Base-by-base conservation (phyloP, 1,140 invertebrate species). In the Drosophila parabipectinata region DNA sequence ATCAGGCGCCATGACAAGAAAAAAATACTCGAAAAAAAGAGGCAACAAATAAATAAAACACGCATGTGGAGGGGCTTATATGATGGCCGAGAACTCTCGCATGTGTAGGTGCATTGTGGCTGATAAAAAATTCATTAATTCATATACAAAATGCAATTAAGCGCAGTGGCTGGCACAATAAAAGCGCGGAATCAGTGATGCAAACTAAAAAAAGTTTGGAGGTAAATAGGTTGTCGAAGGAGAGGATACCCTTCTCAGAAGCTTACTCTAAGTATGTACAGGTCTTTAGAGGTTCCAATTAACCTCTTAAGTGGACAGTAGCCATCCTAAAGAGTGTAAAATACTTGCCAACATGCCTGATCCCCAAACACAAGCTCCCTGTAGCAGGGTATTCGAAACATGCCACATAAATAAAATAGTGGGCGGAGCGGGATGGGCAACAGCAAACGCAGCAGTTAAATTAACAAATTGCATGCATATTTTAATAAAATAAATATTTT, bases 401-500 rank as follows among this genome's bases (percentile, higher is more conserved):
- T 67, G 50, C 60, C 52, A 61, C 81, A 80, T 77, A 80, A 85
- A 84, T 84, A 80, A 84, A 80, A 73, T 63, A 53, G 39, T 57
- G 62, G 56, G 47, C n/a, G 52, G 18, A 5, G 26, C 6, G 67
- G 57, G 18, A 18, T 51, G 32, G 30, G 34, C 39, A 76, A 76
- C 62, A 76, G 72, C 73, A 76, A 76, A 76, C 62, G 78, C 74
- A 84, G 77, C 82, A 87, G 83, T 87, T 88, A 89, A 88, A 88
- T 88, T 88, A 88, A 88, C 83, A 88, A 88, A 88, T 88, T 88
- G 83, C 84, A 89, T 89, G 83, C 83, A 88, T 88, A 88, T 88
- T 88, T 88, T 83, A 88, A 88, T 89, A 88, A 88, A 88, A 88
- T 88, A 88, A 88, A 88, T 88, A 88, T 88, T 88, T 88, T 88